Evolutionary conservation across 1,140 invertebrate genomes (phyloP), one percentile per base, ranked within the genome.

Genomic region (Cryptotermes secundus): DNA sequence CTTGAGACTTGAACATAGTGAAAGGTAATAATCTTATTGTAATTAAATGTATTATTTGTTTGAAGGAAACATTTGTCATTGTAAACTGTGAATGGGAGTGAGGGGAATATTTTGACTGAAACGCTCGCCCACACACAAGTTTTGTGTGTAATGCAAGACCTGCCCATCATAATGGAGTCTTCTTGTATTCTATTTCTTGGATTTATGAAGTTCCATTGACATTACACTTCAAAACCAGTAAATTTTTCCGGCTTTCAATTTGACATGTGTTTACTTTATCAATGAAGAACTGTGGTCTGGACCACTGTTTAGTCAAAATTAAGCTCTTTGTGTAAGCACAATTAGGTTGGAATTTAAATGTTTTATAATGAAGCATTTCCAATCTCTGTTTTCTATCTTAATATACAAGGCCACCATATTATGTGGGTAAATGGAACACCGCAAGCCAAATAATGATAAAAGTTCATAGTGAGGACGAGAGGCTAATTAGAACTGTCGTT

Each of bases 1-100:
- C 22, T n/a, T 81, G 12, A 53, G 45, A 38, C 19, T 82, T 53
- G 42, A 49, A 45, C 36, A 82, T 14, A n/a, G n/a, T 53, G 81
- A 82, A 82, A 82, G 81, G 81, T 82, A 82, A 82, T 82, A 82
- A 45, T 38, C 36, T 38, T 49, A 31, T 26, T 34, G 45, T 38
- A 45, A 38, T 38, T 82, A 22, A 82, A n/a, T 34, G n/a, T 82
- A 45, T 19, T 82, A 82, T 49, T 82, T 36, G n/a, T n/a, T 81
- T 45, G 31, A 45, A 81, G 31, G 80, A 36, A 16, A 42, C 24
- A 45, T 31, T 26, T 31, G 24, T 34, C 31, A 49, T 22, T 34
- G n/a, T 22, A 80, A 34, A 24, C 36, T 82, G 38, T 45, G 35
- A 82, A 38, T 45, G n/a, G 59, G n/a, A 6, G 59, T n/a, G n/a